A percentile compares a stretch with the other conserved stretches of the same genome.
Conservation (phyloP, 2,797 vertebrate genomes). For the Myotis findleyi region DNA sequence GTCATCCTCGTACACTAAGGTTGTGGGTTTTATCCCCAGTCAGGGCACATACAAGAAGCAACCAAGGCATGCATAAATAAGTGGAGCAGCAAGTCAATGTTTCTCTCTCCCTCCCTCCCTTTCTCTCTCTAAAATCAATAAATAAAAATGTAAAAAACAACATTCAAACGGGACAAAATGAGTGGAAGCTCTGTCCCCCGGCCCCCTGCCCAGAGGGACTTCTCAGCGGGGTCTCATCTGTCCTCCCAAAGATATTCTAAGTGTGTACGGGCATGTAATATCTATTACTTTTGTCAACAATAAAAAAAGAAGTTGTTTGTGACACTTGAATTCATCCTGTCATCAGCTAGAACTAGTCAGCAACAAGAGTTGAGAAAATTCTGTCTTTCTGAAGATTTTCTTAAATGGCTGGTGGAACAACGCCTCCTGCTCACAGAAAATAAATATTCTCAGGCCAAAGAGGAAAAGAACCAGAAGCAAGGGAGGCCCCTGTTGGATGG, state of each 20-base stretch:
- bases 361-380: not conserved
- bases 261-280: fast-evolving
- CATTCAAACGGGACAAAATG: not conserved
- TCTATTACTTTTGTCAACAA: not conserved
- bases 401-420: not conserved
- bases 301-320: not conserved
- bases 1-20: not conserved
- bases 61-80: not conserved
- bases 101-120: not conserved
- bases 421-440: not conserved
- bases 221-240: not conserved
- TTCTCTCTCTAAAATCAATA: not conserved
- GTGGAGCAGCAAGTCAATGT: not conserved
- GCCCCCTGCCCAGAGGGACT: fast-evolving
- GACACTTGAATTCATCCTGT: not conserved
- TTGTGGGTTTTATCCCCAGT: not conserved
- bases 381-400: not conserved
- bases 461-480: not conserved
- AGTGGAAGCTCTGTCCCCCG: not conserved
- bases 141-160: not conserved
- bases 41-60: not conserved
- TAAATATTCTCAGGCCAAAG: not conserved
- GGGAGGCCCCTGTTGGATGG: fast-evolving
- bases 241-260: not conserved
- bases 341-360: not conserved